Conservation (phyloP, 2,113 vertebrate species). For the Scatophagus argus region DNA sequence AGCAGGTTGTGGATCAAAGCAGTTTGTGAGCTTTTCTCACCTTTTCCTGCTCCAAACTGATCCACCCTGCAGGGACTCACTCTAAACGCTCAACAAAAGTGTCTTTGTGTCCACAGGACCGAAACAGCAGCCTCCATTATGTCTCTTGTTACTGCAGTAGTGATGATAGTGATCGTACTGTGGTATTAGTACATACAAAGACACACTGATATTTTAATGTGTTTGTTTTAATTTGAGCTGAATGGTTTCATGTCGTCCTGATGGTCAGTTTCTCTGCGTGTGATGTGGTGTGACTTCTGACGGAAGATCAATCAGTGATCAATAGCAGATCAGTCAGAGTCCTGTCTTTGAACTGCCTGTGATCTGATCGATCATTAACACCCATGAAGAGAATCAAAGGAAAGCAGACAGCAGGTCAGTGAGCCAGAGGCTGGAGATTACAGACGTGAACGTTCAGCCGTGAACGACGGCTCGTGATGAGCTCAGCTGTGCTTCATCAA, state of each 20-base stretch:
- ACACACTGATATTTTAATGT: not conserved
- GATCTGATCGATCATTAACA: slow-evolving; percentile 25
- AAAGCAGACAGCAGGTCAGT: not conserved
- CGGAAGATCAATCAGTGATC: slow-evolving; percentile 30
- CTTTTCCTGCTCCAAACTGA: not conserved
- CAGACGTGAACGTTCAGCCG: not conserved
- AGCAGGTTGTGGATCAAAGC: not conserved
- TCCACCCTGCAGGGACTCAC: too few relatives aligned
- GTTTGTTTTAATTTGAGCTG: too few relatives aligned
- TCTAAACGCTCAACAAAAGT: too few relatives aligned
- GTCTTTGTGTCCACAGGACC: too few relatives aligned
- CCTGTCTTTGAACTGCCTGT: slow-evolving; percentile 7
- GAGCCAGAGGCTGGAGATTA: not conserved
- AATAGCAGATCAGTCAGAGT: slow-evolving; percentile 38
- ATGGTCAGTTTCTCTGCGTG: not conserved
- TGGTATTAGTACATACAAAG: too few relatives aligned
- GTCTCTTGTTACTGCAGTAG: too few relatives aligned
- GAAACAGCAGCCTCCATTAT: not conserved
- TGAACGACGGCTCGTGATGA: not conserved
- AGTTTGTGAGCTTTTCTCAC: not conserved
- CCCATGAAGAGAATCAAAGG: not conserved
- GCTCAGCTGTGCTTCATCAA: too few relatives aligned
- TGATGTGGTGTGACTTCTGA: slow-evolving; percentile 6
- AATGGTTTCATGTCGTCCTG: too few relatives aligned
- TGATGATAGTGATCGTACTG: too few relatives aligned